Evolutionary conservation across 2,797 vertebrate genomes (phyloP).

Genomic region (Sardinella longiceps): DNA sequence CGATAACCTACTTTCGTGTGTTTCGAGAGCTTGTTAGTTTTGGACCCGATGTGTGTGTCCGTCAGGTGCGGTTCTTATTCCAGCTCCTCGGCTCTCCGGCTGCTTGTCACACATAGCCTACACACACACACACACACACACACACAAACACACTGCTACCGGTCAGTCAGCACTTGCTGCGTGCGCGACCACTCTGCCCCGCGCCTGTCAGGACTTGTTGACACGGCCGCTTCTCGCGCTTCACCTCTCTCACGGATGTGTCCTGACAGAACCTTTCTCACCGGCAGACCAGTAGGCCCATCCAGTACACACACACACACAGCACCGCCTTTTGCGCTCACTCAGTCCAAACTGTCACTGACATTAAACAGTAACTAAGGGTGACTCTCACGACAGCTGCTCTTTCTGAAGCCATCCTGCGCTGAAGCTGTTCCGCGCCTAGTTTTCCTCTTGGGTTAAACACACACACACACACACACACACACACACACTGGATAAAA

Average conservation of each 20-base stretch:
- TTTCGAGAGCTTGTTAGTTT: conserved; percentile 15
- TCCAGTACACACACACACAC: too few species aligned
- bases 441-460: not conserved
- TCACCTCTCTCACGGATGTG: not conserved
- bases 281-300: not conserved
- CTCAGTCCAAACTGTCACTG: conserved; percentile 13
- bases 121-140: too few species aligned
- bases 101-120: too few species aligned
- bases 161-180: conserved; percentile 21
- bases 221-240: conserved; percentile 9
- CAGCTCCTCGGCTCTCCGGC: not conserved
- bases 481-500: not conserved
- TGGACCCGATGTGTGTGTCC: not conserved
- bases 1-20: not conserved
- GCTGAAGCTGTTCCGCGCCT: not conserved
- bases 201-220: conserved; percentile 5
- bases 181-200: not conserved
- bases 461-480: not conserved
- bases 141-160: too few species aligned
- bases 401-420: conserved; percentile 12
- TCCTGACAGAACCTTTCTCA: not conserved
- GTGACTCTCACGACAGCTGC: conserved; percentile 9
- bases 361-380: conserved; percentile 1
- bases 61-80: conserved; percentile 8
- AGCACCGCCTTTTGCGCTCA: not conserved